A percentile compares a stretch with the other conserved stretches of the same genome.
Evolutionary conservation across 2,888 invertebrate genomes (phyloP).

Genomic region (Lasioglossum marginatum): DNA sequence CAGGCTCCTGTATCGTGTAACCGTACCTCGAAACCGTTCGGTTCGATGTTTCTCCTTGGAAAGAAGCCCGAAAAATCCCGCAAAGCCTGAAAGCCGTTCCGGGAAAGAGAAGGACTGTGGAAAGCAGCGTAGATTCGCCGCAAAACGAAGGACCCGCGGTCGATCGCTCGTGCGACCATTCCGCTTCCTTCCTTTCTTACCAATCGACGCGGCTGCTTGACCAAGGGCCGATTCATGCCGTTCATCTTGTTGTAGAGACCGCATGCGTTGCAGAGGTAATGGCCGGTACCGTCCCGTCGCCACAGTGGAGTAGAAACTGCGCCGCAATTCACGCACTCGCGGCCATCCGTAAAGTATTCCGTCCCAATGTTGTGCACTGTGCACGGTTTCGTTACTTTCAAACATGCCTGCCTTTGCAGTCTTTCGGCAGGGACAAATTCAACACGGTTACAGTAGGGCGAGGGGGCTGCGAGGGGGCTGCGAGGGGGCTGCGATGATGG

Average conservation of each 20-base stretch:
- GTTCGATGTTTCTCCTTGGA: slow-evolving; percentile 40
- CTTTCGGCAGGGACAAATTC: slow-evolving; percentile 1
- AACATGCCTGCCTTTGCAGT: not conserved
- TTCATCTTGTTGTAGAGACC: slow-evolving; percentile 99
- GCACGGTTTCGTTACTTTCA: slow-evolving; percentile 62
- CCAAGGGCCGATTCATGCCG: slow-evolving; percentile 96
- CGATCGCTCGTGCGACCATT: slow-evolving; percentile 3
- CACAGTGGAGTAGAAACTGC: slow-evolving; percentile 98
- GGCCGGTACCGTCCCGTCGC: slow-evolving; percentile 98
- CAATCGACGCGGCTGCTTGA: slow-evolving; percentile 96
- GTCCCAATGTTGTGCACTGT: slow-evolving; percentile 83
- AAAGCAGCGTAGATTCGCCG: slow-evolving; percentile 3
- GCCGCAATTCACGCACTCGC: slow-evolving; percentile 99
- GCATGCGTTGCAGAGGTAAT: slow-evolving; percentile 99
- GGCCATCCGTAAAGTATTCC: slow-evolving; percentile 89
- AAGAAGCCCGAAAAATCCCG: not conserved
- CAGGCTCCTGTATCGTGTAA: slow-evolving; percentile 78
- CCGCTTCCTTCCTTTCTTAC: slow-evolving; percentile 86
- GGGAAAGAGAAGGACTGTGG: not conserved
- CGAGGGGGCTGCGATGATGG: not conserved
- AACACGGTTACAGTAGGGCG: not conserved
- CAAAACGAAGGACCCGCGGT: slow-evolving; percentile 1
- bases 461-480: too few relatives aligned
- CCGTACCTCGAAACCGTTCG: not conserved
- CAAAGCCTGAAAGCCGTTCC: not conserved